Conservation (phyloP, 2,113 vertebrate species). For the Sorex fumeus region DNA sequence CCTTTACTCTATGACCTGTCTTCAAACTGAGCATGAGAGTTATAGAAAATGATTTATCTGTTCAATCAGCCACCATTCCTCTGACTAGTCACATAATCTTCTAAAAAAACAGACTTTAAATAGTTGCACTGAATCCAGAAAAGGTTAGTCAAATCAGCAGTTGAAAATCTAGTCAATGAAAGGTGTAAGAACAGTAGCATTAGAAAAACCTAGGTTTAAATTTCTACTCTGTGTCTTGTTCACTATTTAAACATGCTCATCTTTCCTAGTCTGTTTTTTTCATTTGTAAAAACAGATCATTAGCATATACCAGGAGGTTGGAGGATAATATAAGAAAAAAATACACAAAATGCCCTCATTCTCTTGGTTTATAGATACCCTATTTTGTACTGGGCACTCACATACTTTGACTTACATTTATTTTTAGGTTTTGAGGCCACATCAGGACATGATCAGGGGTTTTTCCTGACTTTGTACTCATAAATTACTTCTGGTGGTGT, state of each 20-base stretch:
- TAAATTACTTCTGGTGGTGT: too few relatives aligned
- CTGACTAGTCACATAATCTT: background rate
- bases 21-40: background rate
- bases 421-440: background rate
- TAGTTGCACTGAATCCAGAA: background rate
- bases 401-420: background rate
- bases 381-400: background rate
- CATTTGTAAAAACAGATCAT: background rate
- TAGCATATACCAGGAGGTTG: background rate
- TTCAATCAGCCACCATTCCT: background rate
- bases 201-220: background rate
- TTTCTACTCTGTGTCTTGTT: background rate
- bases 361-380: background rate
- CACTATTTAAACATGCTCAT: background rate
- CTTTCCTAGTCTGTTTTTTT: background rate
- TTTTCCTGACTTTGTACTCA: too few relatives aligned
- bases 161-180: background rate
- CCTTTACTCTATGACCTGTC: too few relatives aligned
- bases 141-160: background rate
- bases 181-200: background rate
- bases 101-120: background rate
- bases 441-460: too few relatives aligned
- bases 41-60: background rate
- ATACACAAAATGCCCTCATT: background rate
- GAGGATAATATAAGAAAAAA: background rate